Evolutionary conservation across 2,113 vertebrate genomes (phyloP), one percentile per base, ranked within the genome.

Genomic region (Pipa parva): DNA sequence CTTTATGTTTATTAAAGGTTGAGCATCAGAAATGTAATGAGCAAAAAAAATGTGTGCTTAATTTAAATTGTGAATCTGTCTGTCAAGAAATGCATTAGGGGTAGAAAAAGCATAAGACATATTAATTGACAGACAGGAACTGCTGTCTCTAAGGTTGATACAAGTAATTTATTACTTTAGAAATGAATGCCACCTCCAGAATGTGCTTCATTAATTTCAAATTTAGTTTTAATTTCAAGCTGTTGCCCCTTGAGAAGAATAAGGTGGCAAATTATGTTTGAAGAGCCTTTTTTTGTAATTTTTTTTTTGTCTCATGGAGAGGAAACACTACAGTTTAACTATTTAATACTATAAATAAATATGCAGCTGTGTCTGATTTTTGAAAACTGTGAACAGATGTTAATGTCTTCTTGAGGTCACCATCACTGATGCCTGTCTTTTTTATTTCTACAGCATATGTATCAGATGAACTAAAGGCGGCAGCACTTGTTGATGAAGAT

Each of bases 201-300:
- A 97, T 95, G 93, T 97, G 95, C 95, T 98, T 98, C 95, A 98
- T 97, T 99, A 97, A 97, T 97, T 98, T 98, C 94, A 97, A 95
- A 99, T 99, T 97, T 97, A 98, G 92, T 97, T 98, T 98, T 98
- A 99, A 98, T 98, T 97, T 97, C 95, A 97, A 98, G 94, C 95
- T 97, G 94, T 95, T 98, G 94, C 95, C 95, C 95, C 95, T 96
- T 96, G 97, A 98, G 95, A 99, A 97, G 93, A 97, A 97, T 95
- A 97, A 97, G 94, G 94, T 96, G 93, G 94, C 94, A 92, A 97
- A 94, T 97, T 93, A 88, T 92, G 88, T 97, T 96, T 97, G 93
- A 97, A 93, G 91, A 93, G 86, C 82, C 80, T 86, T 87, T 91
- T 90, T 88, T 70, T 85, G 84, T 82, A 61, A 69, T 75, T 78